Base-by-base conservation (phyloP, 2,113 vertebrate genomes). In the Bubo blakistoni region DNA sequence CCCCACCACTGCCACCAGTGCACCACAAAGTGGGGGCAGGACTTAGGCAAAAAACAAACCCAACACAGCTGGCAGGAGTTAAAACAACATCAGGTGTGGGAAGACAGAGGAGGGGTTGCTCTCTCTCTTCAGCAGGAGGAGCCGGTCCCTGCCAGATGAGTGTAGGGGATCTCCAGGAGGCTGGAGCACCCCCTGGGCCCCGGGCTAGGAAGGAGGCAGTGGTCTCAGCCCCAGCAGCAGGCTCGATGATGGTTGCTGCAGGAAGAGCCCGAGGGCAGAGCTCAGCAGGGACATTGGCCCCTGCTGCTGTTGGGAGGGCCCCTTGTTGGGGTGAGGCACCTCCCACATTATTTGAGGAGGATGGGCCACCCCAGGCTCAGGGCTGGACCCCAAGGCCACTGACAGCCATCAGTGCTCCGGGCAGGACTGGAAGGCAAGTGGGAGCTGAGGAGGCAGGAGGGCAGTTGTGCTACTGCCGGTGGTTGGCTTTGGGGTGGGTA, bases 71-170 rank as follows among this genome's bases (percentile, higher is more conserved):
- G 49, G 11, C 5, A 5, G 30, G 27, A 73, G 19, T 12, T 32
- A 14, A 73, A 58, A 22, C 2, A 61, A 6, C 0, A 3, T 44
- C 7, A 5, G 0, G 16, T 46, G 9, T 61, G 46, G 4, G 47
- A 77, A 77, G 20, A 36, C 5, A 61, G 63, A 61, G 46, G 30
- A 55, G 17, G 10, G 12, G 7, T 10, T 55, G 8, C 10, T 12
- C 26, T 59, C 16, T 70, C 14, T 27, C 57, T 61, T 42, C 46
- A 76, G 34, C 66, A 47, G 36, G 21, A 58, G 36, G 29, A 63
- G 55, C 8, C 12, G 6, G 49, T 74, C 1, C 0, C 49, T 49
- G 44, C 34, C 1, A 2, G 38, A 46, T 2, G 1, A 61, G 38
- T 18, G 44, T 44, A 24, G 26, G 42, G 18, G 47, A 54, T 85